Evolutionary conservation across 23 tunicate species (phyloP), one percentile per base, ranked within the genome.

Genomic region (Botrylloides violaceus): DNA sequence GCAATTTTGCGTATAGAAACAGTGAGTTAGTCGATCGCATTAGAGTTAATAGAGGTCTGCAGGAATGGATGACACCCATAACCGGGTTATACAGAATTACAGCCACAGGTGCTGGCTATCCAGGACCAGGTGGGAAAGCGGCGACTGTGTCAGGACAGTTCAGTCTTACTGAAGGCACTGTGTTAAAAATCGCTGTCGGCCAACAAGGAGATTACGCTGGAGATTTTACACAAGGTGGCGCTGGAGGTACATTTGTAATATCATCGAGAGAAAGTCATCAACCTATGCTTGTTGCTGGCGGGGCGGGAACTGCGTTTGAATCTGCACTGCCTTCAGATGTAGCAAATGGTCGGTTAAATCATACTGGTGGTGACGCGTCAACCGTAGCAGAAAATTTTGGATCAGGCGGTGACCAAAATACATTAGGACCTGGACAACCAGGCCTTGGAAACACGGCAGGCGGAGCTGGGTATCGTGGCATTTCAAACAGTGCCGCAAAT

Each of bases 71-170:
- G 36, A 88, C 88, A 15, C 96, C 96, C 2, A 57, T 88, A 2
- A 56, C 72, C 43, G 98, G 98, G 3, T 43, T 92, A 20, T 92
- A 92, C 49, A 78, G 78, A 26, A 76, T 92, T 18, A 74, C 71
- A n/a, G 98, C 98, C 2, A 83, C 87, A 5, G 98, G 98, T 1
- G 92, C 93, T 3, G 98, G 98, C 29, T 84, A 85, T 77, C 73
- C 77, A 22, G 83, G 80, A n/a, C 76, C 80, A 15, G 98, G 93
- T 2, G 98, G 98, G 1, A 38, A 75, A 22, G 98, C 93, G 23
- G 87, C 92, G 1, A 55, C 66, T 18, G 92, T 85, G 1, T 92
- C 98, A 15, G 83, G 84, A 2, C 57, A 65, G 0, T 92, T 92
- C 71, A 66, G 58, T 32, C 65, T 92, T 0, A 65, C 72, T 27